Evolutionary conservation across 2,797 vertebrate genomes (phyloP).

Genomic region (Microcaecilia unicolor): DNA sequence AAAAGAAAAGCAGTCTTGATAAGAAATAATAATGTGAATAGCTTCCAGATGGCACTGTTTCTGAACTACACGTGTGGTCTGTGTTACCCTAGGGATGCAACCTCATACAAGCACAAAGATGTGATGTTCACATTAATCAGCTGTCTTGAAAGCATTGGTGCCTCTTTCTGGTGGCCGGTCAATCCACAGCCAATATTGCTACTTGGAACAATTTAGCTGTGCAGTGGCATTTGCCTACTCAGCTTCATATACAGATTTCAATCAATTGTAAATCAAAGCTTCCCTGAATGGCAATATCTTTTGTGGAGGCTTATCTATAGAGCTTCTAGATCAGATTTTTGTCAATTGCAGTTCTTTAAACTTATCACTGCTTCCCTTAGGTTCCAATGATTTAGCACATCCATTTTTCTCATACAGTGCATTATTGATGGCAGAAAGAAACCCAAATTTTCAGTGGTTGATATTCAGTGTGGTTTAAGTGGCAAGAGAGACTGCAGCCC

Average conservation of each 20-base stretch:
- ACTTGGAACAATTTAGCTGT: neutral
- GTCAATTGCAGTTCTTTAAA: no score
- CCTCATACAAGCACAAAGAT: neutral
- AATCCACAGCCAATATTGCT: neutral
- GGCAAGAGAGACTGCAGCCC: no score
- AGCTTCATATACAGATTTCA: neutral
- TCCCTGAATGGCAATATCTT: no score
- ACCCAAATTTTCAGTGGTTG: no score
- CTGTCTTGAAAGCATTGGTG: neutral
- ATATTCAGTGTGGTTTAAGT: no score
- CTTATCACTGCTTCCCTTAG: no score
- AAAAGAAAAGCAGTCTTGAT: constrained; percentile 44
- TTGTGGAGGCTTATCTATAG: no score
- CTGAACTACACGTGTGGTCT: constrained; percentile 33
- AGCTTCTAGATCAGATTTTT: no score
- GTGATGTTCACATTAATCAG: neutral
- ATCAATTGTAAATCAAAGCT: neutral
- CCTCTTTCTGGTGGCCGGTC: neutral
- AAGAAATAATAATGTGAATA: constrained; percentile 54
- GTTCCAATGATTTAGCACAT: no score
- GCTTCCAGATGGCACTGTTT: constrained; percentile 56
- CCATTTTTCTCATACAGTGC: no score
- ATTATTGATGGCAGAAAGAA: no score
- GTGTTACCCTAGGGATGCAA: constrained; percentile 37
- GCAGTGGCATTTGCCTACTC: constrained; percentile 3